phyloP scores from a whole-genome alignment of 2,888 invertebrate genomes.

The Caenorhabditis macrosperma region DNA sequence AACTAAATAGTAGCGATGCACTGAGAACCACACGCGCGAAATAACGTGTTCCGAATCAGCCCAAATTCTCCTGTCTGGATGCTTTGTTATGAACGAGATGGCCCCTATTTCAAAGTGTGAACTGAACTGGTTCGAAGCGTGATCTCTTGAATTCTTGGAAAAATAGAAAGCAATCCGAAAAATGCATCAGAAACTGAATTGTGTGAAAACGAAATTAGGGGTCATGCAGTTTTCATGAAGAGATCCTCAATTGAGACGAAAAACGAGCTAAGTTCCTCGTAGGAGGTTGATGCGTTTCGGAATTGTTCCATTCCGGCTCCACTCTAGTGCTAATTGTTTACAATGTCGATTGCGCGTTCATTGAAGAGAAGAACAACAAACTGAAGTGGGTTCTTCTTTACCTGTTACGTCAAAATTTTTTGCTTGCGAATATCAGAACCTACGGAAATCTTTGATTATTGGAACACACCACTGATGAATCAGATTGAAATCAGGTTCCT shows the following conservation, averaged over 20 bases:
- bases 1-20: no score
- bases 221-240: neutral
- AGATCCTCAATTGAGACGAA: neutral
- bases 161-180: slow-evolving; percentile 10
- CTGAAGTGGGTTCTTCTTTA: slow-evolving; percentile 22
- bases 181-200: neutral
- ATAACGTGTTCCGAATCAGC: neutral
- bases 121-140: neutral
- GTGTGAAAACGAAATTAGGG: slow-evolving; percentile 9
- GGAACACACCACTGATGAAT: neutral
- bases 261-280: neutral
- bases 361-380: slow-evolving; percentile 20
- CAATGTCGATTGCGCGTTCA: slow-evolving; percentile 4
- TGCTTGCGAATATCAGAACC: neutral
- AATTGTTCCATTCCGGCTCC: neutral
- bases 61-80: no score
- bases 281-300: neutral
- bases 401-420: slow-evolving; percentile 31
- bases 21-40: no score
- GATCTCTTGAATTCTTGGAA: neutral
- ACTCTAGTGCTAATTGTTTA: slow-evolving; percentile 6
- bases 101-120: neutral
- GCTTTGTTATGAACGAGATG: no score
- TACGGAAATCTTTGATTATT: neutral
- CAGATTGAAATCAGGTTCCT: slow-evolving; percentile 3